phyloP scores from a whole-genome alignment of 2,797 vertebrate genomes.

The Cuculus canorus region DNA sequence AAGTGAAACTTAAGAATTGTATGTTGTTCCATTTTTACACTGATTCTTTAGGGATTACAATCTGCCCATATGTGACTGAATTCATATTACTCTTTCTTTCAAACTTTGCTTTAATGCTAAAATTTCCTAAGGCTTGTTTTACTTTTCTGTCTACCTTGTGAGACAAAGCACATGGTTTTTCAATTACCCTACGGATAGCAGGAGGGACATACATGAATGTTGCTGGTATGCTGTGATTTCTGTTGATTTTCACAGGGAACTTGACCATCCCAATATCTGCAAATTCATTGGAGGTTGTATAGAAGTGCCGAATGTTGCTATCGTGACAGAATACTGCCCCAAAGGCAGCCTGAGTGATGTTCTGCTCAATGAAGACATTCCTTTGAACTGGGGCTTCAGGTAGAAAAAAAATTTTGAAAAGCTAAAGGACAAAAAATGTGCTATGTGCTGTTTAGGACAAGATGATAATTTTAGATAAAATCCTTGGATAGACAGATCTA shows the following conservation, averaged over 20 bases:
- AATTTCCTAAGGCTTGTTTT: neutral
- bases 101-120: neutral
- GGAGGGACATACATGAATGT: neutral
- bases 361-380: slow-evolving; percentile 85
- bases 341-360: slow-evolving; percentile 86
- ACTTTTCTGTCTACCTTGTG: neutral
- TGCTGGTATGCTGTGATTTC: neutral
- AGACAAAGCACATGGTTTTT: neutral
- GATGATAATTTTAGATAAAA: neutral
- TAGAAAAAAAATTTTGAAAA: slow-evolving; percentile 32
- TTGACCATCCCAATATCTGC: slow-evolving; percentile 89
- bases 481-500: neutral
- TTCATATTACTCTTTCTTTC: neutral
- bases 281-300: slow-evolving; percentile 87
- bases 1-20: neutral
- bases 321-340: slow-evolving; percentile 88
- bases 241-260: slow-evolving; percentile 78
- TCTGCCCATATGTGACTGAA: neutral
- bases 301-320: slow-evolving; percentile 84
- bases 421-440: neutral
- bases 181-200: neutral
- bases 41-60: neutral
- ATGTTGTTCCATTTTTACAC: neutral
- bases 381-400: slow-evolving; percentile 89
- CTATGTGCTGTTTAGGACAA: neutral